phyloP scores from a whole-genome alignment of 2,888 invertebrate species.

The Synanthedon tipuliformis region DNA sequence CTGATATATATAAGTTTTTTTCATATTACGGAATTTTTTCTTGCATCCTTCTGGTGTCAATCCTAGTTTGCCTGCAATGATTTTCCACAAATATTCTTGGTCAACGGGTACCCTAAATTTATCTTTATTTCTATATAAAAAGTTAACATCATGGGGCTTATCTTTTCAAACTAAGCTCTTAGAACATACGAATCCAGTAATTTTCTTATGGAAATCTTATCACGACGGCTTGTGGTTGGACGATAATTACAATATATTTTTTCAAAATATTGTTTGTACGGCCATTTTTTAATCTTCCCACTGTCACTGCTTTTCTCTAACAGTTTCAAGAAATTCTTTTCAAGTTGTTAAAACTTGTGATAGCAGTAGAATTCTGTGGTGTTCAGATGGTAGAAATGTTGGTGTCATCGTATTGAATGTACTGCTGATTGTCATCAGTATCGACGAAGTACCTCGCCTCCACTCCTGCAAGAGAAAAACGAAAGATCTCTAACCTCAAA shows the following conservation, averaged over 20 bases:
- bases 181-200: constrained; percentile 42
- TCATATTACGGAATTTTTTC: constrained; percentile 53
- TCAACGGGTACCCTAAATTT: constrained; percentile 44
- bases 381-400: too few species aligned
- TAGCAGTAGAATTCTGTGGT: constrained; percentile 57
- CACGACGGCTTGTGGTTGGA: constrained; percentile 41
- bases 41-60: constrained; percentile 50
- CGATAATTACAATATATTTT: constrained; percentile 49
- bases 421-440: constrained; percentile 36
- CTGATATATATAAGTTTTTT: constrained; percentile 51
- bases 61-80: constrained; percentile 35
- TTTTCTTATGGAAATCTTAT: constrained; percentile 36
- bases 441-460: constrained; percentile 44
- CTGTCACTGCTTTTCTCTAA: constrained; percentile 35
- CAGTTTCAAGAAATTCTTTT: constrained; percentile 51
- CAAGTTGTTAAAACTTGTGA: constrained; percentile 55
- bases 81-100: constrained; percentile 47
- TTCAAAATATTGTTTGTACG: constrained; percentile 51
- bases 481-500: too few species aligned
- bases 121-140: too few species aligned
- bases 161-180: too few species aligned
- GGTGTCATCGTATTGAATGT: constrained; percentile 34
- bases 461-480: constrained; percentile 32
- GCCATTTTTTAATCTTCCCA: constrained; percentile 47
- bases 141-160: too few species aligned